Evolutionary conservation across 2,797 vertebrate genomes (phyloP), one percentile per base, ranked within the genome.

Genomic region (Arremon aurantiirostris): DNA sequence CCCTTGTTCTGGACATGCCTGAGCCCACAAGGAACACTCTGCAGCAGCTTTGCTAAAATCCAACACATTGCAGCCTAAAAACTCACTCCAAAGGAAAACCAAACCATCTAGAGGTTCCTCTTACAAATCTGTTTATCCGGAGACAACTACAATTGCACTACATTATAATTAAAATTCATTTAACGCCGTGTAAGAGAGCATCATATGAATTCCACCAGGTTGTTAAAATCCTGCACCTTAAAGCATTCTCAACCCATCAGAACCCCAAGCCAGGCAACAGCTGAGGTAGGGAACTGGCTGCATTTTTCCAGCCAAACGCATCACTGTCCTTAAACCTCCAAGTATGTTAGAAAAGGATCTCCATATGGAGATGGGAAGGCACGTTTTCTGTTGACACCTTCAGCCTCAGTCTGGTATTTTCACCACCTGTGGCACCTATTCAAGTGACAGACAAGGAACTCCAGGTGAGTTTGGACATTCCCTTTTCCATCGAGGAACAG

Each of bases 81-180:
- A 52, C 6, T 12, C 9, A 4, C 5, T 9, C 9, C 21, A 22
- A 66, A 66, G 6, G 8, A 26, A 57, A 63, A 16, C 1, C 0
- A 24, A 56, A 17, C 3, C 1, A 0, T 46, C 60, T 32, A 32
- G 0, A 0, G 1, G 47, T 39, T 59, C 2, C 44, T 70, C 73
- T 50, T 34, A 17, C 37, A 50, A 28, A 50, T 26, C 28, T 16
- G 2, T 12, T 37, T 17, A 64, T 6, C 26, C 16, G 1, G 14
- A 73, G 14, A 24, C 30, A n/a, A 28, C 23, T 9, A 3, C 37
- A 65, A 44, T 0, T 3, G 14, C 2, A 65, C 13, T 15, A 37
- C 22, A 14, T 24, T 63, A 19, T 6, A 68, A 37, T 5, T 14
- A 9, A 5, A 37, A 44, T 27, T 81, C 27, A 42, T 28, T 69